A percentile compares a stretch with the other conserved stretches of the same genome.
Evolutionary conservation across 1,140 invertebrate genomes (phyloP).

Genomic region (Macrostomum lignano): DNA sequence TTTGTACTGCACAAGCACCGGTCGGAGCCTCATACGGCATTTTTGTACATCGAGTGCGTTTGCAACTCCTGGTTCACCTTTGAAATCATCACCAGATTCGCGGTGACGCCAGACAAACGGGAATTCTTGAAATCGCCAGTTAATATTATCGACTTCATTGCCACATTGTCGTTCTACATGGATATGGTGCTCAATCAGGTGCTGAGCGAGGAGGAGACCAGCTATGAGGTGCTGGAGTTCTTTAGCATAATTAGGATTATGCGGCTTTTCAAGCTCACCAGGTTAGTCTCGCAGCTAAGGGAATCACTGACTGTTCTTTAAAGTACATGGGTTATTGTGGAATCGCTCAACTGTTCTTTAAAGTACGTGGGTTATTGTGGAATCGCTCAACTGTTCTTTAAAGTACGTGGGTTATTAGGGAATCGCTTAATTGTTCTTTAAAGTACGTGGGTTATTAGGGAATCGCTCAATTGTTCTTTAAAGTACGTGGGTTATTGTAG

Average conservation of each 20-base stretch:
- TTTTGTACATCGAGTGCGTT: slow-evolving; percentile 16
- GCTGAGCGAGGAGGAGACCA: slow-evolving; percentile 30
- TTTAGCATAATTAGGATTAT: slow-evolving; percentile 17
- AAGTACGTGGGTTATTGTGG: too few relatives aligned
- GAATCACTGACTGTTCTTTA: too few relatives aligned
- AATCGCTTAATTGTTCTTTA: too few relatives aligned
- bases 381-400: too few relatives aligned
- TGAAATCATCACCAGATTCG: not conserved
- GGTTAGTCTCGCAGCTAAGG: too few relatives aligned
- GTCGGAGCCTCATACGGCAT: not conserved
- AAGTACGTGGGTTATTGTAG: too few relatives aligned
- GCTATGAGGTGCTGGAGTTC: slow-evolving; percentile 11
- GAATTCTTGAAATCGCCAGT: slow-evolving; percentile 19
- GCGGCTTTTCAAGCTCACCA: slow-evolving; percentile 17
- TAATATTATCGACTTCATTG: slow-evolving; percentile 27
- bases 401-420: too few relatives aligned
- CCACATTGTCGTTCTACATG: slow-evolving; percentile 25
- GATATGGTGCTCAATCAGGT: slow-evolving; percentile 10
- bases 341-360: too few relatives aligned
- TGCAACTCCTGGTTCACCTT: slow-evolving; percentile 1
- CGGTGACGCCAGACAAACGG: slow-evolving; percentile 13
- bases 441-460: too few relatives aligned
- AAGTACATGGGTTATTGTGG: too few relatives aligned
- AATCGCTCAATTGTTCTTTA: too few relatives aligned
- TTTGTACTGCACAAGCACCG: not conserved